Conservation (phyloP, 1,140 invertebrate genomes). For the Drosophila seguyi region DNA sequence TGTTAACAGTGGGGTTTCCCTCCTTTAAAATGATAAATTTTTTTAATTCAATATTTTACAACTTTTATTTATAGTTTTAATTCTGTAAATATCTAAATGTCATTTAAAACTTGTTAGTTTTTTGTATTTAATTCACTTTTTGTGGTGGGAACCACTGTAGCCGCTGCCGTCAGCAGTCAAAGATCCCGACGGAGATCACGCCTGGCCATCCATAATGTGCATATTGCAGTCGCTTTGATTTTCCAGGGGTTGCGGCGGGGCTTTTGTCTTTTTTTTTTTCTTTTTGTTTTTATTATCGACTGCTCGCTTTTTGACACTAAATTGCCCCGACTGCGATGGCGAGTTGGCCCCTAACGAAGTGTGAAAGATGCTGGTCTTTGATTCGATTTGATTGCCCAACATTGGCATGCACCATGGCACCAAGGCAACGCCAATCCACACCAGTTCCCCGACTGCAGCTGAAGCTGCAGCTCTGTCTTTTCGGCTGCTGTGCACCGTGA, state of each 20-base stretch:
- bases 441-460: conserved; percentile 34
- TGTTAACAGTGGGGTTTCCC: not conserved
- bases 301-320: conserved; percentile 77
- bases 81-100: not conserved
- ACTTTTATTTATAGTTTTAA: not conserved
- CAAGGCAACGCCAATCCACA: conserved; percentile 60
- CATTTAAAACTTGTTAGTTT: not conserved
- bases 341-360: conserved; percentile 77
- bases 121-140: not conserved
- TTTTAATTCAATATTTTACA: not conserved
- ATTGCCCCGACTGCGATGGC: conserved; percentile 63
- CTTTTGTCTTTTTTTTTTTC: conserved; percentile 14
- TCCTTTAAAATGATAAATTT: not conserved
- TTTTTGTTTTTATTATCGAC: conserved; percentile 54
- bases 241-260: conserved; percentile 20
- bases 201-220: conserved; percentile 70
- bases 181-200: conserved; percentile 43
- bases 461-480: not conserved
- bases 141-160: not conserved
- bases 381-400: conserved; percentile 78
- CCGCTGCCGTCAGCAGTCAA: conserved; percentile 13
- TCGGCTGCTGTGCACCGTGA: conserved; percentile 65
- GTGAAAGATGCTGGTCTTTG: conserved; percentile 77
- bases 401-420: conserved; percentile 49
- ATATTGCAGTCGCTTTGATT: conserved; percentile 56